Evolutionary conservation across 2,888 invertebrate genomes (phyloP).

Genomic region (Sepiola atlantica): DNA sequence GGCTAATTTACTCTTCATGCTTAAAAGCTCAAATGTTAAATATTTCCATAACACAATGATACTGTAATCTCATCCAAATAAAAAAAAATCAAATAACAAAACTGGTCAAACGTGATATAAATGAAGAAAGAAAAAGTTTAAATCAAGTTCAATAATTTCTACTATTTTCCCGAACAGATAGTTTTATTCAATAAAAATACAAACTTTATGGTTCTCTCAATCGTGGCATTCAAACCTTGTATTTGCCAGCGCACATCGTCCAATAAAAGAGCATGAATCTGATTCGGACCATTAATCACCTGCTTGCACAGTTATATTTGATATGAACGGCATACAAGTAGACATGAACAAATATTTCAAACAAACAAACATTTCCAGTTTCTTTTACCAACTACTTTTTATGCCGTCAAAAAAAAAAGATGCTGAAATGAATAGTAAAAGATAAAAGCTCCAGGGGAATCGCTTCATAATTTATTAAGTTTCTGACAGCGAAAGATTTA

Average conservation of each 20-base stretch:
- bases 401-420: background rate
- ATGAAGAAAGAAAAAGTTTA: background rate
- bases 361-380: background rate
- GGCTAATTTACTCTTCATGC: too few relatives aligned
- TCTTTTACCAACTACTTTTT: constrained; percentile 15
- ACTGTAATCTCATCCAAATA: background rate
- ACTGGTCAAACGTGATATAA: background rate
- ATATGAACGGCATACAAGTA: background rate
- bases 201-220: background rate
- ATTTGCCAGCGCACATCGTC: background rate
- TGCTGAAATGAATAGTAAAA: background rate
- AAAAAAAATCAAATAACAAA: background rate
- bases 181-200: background rate
- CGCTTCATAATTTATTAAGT: constrained; percentile 32
- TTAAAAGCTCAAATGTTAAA: background rate
- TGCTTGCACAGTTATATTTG: background rate
- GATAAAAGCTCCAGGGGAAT: background rate
- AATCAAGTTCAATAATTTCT: background rate
- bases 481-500: background rate
- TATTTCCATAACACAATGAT: background rate
- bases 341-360: background rate
- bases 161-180: background rate
- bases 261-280: constrained; percentile 1
- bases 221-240: background rate
- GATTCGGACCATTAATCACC: background rate